phyloP scores from a whole-genome alignment of 2,797 vertebrate genomes.

The Coilia nasus region DNA sequence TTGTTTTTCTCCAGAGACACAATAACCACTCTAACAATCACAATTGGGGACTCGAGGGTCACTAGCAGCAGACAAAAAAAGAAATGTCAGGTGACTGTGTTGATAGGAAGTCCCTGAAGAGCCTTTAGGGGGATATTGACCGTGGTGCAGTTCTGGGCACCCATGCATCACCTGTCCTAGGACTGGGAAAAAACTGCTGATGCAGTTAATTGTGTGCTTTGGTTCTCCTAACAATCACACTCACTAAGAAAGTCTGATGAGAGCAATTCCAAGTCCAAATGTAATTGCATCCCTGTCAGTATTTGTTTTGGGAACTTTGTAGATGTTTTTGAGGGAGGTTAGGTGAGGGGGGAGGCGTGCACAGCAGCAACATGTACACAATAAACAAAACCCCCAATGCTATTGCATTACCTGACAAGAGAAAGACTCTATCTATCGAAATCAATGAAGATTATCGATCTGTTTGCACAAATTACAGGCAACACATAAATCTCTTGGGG shows the following conservation, averaged over 20 bases:
- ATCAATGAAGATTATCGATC: background rate
- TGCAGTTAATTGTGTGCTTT: background rate
- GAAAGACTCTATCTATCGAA: background rate
- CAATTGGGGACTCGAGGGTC: background rate
- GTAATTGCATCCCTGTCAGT: background rate
- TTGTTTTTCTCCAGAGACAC: background rate
- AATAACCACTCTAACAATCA: background rate
- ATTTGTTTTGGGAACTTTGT: background rate
- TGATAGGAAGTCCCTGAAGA: background rate
- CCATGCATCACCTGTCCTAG: background rate
- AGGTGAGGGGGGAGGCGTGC: background rate
- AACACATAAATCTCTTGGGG: background rate
- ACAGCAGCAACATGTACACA: background rate
- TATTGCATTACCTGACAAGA: background rate
- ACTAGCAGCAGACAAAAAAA: background rate
- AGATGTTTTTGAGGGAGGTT: background rate
- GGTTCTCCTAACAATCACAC: background rate
- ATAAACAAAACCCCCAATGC: background rate
- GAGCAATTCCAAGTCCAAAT: background rate
- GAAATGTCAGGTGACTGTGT: constrained; percentile 2
- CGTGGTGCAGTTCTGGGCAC: background rate
- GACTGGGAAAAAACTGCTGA: background rate
- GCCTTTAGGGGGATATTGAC: background rate
- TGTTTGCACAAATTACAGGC: background rate
- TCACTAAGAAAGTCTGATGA: background rate